A percentile compares a stretch with the other conserved stretches of the same genome.
Evolutionary conservation across 2,797 vertebrate species (phyloP).

Genomic region (Lepilemur ruficaudatus): DNA sequence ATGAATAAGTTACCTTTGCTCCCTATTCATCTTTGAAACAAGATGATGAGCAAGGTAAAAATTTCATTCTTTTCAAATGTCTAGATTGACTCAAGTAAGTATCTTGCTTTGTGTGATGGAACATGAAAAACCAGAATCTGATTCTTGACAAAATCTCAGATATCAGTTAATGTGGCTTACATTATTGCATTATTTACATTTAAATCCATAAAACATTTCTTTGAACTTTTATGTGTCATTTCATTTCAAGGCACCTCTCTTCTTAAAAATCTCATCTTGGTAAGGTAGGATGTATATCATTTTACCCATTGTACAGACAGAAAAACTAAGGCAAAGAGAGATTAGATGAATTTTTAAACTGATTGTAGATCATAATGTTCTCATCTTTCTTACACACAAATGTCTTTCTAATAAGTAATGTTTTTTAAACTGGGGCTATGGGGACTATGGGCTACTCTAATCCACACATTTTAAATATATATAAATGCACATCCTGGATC

Average conservation of each 20-base stretch:
- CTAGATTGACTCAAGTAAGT: neutral
- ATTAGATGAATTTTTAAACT: neutral
- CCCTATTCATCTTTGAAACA: neutral
- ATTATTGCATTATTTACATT: conserved; percentile 9
- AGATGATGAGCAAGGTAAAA: neutral
- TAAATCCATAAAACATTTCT: neutral
- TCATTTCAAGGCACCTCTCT: neutral
- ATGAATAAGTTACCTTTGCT: neutral
- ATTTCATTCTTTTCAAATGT: neutral
- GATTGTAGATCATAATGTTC: neutral
- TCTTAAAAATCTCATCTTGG: neutral
- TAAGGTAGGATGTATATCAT: neutral
- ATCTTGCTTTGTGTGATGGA: neutral
- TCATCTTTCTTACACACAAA: neutral
- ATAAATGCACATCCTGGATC: neutral
- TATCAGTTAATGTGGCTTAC: neutral
- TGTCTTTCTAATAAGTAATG: neutral
- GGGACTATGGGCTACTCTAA: neutral
- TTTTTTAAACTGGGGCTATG: neutral
- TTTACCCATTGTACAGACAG: neutral
- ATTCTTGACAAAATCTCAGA: neutral
- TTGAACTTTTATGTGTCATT: conserved; percentile 5
- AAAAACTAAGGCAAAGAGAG: neutral
- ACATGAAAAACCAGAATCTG: neutral
- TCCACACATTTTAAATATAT: neutral